Evolutionary conservation across 2,113 vertebrate species (phyloP).

Genomic region (Tenrec ecaudatus): DNA sequence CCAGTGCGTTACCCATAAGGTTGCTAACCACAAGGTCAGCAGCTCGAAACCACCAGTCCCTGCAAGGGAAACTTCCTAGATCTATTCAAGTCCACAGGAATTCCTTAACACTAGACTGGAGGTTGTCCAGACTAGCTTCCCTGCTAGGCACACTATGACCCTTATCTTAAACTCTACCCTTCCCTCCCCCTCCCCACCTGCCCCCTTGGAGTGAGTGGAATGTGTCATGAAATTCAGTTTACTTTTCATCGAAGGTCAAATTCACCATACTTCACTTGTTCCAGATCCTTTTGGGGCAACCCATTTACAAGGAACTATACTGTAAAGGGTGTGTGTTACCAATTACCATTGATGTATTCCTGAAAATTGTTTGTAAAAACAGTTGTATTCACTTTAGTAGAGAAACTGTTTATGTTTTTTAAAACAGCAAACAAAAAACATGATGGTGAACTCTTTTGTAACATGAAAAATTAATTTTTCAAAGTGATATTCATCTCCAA

Average conservation of each 20-base stretch:
- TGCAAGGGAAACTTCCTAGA: neutral
- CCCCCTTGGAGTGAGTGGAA: neutral
- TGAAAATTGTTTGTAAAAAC: slow-evolving; percentile 45
- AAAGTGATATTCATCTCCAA: slow-evolving; percentile 37
- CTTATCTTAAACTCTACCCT: neutral
- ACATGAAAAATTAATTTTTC: slow-evolving; percentile 68
- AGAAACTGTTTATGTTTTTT: neutral
- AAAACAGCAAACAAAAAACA: neutral
- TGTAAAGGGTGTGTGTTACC: neutral
- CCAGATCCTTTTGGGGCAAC: neutral
- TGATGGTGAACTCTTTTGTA: slow-evolving; percentile 54
- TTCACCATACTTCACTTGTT: neutral
- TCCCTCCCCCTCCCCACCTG: neutral
- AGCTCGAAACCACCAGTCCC: too few relatives aligned
- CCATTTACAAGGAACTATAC: neutral
- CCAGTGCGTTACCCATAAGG: neutral
- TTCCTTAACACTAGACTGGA: neutral
- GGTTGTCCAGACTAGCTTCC: neutral
- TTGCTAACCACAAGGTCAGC: too few relatives aligned
- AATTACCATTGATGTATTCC: neutral
- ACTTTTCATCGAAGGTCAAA: neutral
- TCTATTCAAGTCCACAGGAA: neutral
- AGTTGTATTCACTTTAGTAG: slow-evolving; percentile 30
- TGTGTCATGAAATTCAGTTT: neutral
- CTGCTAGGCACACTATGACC: neutral